Evolutionary conservation across 2,113 vertebrate genomes (phyloP).

Genomic region (Willisornis vidua): DNA sequence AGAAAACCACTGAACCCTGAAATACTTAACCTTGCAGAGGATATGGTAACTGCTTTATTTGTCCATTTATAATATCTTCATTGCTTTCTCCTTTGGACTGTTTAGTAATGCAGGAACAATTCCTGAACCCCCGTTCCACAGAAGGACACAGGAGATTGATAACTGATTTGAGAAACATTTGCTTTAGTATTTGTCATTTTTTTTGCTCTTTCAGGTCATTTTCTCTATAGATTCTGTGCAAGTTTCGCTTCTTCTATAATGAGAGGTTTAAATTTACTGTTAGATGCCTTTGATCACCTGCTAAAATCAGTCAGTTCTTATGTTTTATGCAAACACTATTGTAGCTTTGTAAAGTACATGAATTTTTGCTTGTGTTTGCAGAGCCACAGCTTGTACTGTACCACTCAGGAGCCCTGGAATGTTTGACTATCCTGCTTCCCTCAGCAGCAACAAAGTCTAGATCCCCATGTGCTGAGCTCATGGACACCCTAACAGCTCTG

Average conservation of each 20-base stretch:
- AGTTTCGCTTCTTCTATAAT: neutral
- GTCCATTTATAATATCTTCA: neutral
- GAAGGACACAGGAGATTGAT: neutral
- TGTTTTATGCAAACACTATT: neutral
- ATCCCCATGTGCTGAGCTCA: neutral
- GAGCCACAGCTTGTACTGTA: neutral
- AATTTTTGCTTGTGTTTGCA: neutral
- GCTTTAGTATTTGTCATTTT: neutral
- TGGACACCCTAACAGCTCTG: neutral
- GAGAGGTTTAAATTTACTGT: neutral
- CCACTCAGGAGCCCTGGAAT: neutral
- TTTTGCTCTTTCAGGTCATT: neutral
- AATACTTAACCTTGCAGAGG: neutral
- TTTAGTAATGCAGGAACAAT: neutral
- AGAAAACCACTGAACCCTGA: neutral
- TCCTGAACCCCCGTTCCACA: neutral
- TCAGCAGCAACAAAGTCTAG: neutral
- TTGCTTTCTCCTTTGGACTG: neutral
- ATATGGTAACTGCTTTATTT: neutral
- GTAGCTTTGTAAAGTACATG: neutral
- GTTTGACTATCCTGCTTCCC: accelerated
- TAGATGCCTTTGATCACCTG: neutral
- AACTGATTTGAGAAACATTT: neutral
- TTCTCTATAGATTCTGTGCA: neutral
- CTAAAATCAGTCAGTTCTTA: neutral